These are phyloP conservation scores for Paedocypris sp. DNA, from an alignment of 2,113 vertebrate species.

Conservation along the genomic window DNA sequence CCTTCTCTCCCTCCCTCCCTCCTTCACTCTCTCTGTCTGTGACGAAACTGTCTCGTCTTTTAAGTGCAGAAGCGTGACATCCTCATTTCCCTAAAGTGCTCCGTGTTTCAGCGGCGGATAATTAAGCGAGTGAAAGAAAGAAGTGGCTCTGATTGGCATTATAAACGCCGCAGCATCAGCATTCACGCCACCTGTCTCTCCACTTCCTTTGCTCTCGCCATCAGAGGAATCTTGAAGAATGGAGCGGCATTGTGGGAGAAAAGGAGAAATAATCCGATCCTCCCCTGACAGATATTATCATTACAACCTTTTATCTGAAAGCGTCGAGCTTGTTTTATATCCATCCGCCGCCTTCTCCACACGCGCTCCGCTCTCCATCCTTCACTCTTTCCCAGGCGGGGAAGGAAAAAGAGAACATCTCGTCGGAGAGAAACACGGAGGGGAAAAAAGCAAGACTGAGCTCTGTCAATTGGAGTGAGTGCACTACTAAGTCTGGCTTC, in stretches of 20 bases:
- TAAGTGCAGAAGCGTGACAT: constrained; percentile 83
- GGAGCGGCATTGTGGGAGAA: constrained; percentile 78
- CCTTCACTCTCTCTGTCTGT: neutral
- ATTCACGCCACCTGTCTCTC: constrained; percentile 43
- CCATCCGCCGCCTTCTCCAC: constrained; percentile 21
- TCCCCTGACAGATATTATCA: constrained; percentile 82
- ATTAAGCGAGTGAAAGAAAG: constrained; percentile 83
- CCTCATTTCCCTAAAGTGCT: constrained; percentile 81
- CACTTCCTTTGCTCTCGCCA: constrained; percentile 76
- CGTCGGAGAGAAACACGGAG: constrained; percentile 43
- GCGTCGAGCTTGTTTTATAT: constrained; percentile 66
- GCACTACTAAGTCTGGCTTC: constrained; percentile 92
- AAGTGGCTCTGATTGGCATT: constrained; percentile 88
- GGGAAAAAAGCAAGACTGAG: constrained; percentile 58
- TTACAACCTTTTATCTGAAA: constrained; percentile 82
- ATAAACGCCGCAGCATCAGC: constrained; percentile 77
- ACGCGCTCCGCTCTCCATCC: constrained; percentile 52
- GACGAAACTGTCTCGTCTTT: constrained; percentile 71
- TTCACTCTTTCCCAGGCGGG: constrained; percentile 64
- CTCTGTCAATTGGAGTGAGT: constrained; percentile 85
- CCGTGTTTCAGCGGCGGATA: constrained; percentile 80
- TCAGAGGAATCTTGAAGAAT: constrained; percentile 93
- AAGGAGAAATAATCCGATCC: constrained; percentile 49
- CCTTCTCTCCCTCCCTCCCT: too few species aligned
- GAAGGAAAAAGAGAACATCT: constrained; percentile 34